Conservation (phyloP, 2,113 vertebrate genomes). For the Micromys minutus region DNA sequence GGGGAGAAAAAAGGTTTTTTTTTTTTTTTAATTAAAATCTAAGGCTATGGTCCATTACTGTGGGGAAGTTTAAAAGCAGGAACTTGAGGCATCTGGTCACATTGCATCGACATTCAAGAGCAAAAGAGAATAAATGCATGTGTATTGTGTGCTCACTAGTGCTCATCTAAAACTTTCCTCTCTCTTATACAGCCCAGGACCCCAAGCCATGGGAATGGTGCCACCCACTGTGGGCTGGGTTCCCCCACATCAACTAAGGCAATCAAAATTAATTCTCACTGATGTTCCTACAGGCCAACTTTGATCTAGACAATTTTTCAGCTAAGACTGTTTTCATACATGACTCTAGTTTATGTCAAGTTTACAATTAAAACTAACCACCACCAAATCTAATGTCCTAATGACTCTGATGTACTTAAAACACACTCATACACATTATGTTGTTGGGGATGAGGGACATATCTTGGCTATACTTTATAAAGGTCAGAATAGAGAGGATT, state of each 20-base stretch:
- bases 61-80: not conserved
- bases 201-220: not conserved
- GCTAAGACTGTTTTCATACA: not conserved
- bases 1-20: not conserved
- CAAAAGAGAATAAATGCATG: not conserved
- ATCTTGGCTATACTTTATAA: conserved; percentile 36
- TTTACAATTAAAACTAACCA: not conserved
- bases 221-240: not conserved
- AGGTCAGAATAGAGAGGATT: conserved; percentile 13
- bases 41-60: not conserved
- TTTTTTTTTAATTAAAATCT: not conserved
- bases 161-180: not conserved
- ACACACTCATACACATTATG: not conserved
- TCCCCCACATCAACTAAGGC: not conserved
- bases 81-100: not conserved
- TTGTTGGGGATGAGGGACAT: not conserved
- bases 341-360: not conserved
- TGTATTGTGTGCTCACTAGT: not conserved
- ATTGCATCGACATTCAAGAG: not conserved
- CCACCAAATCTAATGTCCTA: not conserved
- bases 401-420: not conserved
- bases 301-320: not conserved
- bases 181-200: not conserved
- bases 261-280: not conserved
- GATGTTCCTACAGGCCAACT: not conserved